Evolutionary conservation across 2,888 invertebrate genomes (phyloP).

Genomic region (Bugula neritina): DNA sequence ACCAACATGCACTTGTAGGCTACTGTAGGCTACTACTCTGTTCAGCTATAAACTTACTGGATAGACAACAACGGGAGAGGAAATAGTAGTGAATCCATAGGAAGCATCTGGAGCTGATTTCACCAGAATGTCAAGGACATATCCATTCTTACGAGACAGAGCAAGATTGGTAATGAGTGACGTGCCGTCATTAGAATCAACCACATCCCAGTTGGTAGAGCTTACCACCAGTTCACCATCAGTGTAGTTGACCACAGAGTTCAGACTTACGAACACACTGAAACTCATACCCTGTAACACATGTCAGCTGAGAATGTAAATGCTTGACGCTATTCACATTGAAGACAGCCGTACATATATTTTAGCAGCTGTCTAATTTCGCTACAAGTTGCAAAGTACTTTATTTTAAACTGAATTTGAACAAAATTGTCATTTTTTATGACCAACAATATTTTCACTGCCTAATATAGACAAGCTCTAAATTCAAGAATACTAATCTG

Average conservation of each 20-base stretch:
- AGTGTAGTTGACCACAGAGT: background rate
- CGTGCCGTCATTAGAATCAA: background rate
- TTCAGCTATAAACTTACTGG: background rate
- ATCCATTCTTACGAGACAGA: background rate
- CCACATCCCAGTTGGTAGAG: background rate
- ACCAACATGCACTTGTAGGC: no score
- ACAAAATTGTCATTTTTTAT: no score
- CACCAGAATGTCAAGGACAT: slow-evolving; percentile 4
- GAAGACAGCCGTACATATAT: no score
- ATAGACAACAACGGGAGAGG: background rate
- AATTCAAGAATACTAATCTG: no score
- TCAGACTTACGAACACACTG: background rate
- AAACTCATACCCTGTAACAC: slow-evolving; percentile 1
- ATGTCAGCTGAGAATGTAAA: no score
- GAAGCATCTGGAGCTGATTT: background rate
- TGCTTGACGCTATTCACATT: no score
- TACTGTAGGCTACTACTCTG: no score
- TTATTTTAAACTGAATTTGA: no score
- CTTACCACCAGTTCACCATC: background rate
- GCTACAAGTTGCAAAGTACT: no score
- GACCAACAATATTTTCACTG: no score
- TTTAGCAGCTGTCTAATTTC: no score
- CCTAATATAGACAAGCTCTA: no score
- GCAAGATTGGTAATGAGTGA: background rate
- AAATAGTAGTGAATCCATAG: background rate